Percentiles rank a stretch among this genome's conserved stretches.
phyloP scores from a whole-genome alignment of 2,888 invertebrate species.

The Aelia acuminata region DNA sequence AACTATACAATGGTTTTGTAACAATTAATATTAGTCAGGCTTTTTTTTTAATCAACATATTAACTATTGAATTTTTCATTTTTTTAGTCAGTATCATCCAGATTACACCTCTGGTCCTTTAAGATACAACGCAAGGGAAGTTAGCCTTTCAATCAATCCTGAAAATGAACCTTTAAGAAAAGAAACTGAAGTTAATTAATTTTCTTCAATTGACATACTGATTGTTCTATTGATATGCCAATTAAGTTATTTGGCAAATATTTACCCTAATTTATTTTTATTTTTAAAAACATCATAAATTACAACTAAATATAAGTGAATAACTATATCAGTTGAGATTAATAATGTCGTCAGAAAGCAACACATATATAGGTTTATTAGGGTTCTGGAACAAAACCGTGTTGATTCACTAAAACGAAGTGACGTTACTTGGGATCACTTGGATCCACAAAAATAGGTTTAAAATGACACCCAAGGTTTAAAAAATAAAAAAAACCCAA shows the following conservation, averaged over 20 bases:
- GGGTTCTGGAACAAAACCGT: background rate
- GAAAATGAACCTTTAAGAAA: constrained; percentile 20
- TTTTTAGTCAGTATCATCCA: constrained; percentile 43
- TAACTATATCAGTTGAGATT: background rate
- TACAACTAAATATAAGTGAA: background rate
- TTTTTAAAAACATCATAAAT: background rate
- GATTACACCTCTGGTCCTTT: constrained; percentile 30
- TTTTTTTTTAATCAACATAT: background rate
- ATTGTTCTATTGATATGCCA: background rate
- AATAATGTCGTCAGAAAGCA: background rate
- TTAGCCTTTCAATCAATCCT: background rate
- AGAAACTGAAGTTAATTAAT: constrained; percentile 44
- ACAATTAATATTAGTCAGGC: background rate
- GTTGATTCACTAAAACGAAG: too few species aligned
- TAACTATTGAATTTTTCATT: background rate
- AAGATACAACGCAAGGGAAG: constrained; percentile 23
- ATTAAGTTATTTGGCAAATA: background rate
- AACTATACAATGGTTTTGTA: background rate
- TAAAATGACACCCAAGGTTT: too few species aligned
- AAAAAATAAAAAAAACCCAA: too few species aligned
- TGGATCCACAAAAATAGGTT: too few species aligned
- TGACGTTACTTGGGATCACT: too few species aligned
- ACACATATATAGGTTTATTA: background rate
- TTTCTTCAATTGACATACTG: background rate
- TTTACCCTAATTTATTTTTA: background rate